Evolutionary conservation across 2,797 vertebrate species (phyloP).

Genomic region (Alectoris magna): DNA sequence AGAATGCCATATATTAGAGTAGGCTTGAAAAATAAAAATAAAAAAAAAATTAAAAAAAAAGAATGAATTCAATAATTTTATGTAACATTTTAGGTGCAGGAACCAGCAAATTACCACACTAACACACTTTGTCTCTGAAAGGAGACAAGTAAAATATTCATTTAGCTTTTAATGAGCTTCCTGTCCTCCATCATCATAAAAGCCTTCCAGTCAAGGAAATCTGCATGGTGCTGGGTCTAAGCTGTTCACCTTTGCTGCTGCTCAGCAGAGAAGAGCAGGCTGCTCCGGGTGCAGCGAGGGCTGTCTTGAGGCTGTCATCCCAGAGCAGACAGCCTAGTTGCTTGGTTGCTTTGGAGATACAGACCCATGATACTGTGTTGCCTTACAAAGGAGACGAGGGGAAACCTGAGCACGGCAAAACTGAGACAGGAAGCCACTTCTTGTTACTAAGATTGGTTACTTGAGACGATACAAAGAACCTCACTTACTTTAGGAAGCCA

Average conservation of each 20-base stretch:
- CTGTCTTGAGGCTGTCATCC: neutral
- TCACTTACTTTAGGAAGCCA: neutral
- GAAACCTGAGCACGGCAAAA: neutral
- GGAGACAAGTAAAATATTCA: neutral
- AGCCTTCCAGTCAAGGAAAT: neutral
- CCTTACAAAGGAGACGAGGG: neutral
- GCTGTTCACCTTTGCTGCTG: neutral
- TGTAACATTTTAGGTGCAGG: slow-evolving; percentile 11
- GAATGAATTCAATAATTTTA: slow-evolving; percentile 36
- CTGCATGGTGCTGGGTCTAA: neutral
- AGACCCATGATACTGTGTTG: neutral
- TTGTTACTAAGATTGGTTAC: neutral
- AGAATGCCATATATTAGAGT: neutral
- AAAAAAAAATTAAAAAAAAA: neutral
- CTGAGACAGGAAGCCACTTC: neutral
- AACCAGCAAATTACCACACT: slow-evolving; percentile 23
- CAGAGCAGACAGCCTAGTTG: neutral
- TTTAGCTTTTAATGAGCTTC: slow-evolving; percentile 1
- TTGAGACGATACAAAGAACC: neutral
- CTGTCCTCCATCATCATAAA: neutral
- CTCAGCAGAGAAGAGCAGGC: neutral
- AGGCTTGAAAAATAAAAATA: neutral
- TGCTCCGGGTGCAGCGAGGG: neutral
- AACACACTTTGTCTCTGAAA: neutral
- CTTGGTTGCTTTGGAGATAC: neutral